Base-by-base conservation (phyloP, 2,797 vertebrate genomes). In the Naso thynnoides region DNA sequence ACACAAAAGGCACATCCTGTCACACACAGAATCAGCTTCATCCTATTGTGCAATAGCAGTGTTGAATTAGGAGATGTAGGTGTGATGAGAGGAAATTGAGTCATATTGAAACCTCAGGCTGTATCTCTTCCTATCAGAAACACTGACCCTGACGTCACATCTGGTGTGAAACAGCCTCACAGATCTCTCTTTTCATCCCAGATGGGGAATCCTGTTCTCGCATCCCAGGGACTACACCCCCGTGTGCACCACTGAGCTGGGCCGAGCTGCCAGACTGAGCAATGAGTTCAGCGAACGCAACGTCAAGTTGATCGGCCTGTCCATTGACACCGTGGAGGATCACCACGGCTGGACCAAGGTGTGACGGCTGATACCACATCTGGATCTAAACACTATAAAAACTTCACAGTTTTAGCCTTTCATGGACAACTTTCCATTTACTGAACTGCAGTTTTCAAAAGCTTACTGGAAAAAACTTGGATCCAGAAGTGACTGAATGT, bases 151-250 rank as follows among this genome's bases (percentile, higher is more conserved):
- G 14, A 27, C 2, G 1, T 3, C 1, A 15, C 11, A 18, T 4
- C 16, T 44, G 58, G 50, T 56, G 11, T n/a, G n/a, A n/a, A n/a
- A n/a, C 1, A 18, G 1, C 9, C 18, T 49, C 42, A 9, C 48
- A 8, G 0, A 26, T 19, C 9, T 41, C 19, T 11, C 24, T 33
- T 88, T 16, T 83, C 11, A 5, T 41, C 59, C 31, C 57, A 98
- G 97, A 62, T 99, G 98, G 98, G 96, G 96, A 21, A 93, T 99
- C 83, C 93, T 99, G 58, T 98, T 98, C 91, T 98, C 98, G 24
- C 97, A 99, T 80, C 97, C 97, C 0, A 92, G 91, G 61, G 98
- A 99, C 89, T 99, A 96, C 86, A 99, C 97, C 0, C 97, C 97
- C 0, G 97, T 99, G 31, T 99, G 97, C 82, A 98, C 98, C 88